phyloP scores from a whole-genome alignment of 1,140 invertebrate genomes.

The Oreohelix idahoensis region DNA sequence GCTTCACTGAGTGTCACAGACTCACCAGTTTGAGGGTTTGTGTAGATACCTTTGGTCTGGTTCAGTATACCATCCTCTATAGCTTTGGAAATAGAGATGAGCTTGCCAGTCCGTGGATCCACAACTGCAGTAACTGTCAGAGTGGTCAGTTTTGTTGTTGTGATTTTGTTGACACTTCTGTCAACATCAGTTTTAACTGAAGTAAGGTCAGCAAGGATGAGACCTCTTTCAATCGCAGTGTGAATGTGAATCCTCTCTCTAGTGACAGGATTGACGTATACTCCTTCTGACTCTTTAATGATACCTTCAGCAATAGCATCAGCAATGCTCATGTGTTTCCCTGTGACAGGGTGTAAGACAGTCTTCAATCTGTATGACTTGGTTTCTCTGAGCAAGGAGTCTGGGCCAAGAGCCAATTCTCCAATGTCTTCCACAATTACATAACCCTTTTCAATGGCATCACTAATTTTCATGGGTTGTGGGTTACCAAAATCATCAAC shows the following conservation, averaged over 20 bases:
- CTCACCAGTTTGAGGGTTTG: conserved; percentile 87
- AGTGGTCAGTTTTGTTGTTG: conserved; percentile 86
- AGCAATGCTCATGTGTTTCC: conserved; percentile 79
- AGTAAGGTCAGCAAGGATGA: conserved; percentile 82
- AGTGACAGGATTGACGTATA: conserved; percentile 85
- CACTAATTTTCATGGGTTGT: conserved; percentile 80
- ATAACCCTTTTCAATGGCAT: conserved; percentile 81
- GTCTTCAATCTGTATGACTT: conserved; percentile 74
- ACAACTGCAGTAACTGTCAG: conserved; percentile 86
- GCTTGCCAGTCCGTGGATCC: conserved; percentile 86
- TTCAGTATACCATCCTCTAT: conserved; percentile 89
- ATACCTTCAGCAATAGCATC: conserved; percentile 86
- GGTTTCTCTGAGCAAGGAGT: conserved; percentile 63
- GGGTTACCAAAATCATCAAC: conserved; percentile 55
- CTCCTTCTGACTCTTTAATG: conserved; percentile 84
- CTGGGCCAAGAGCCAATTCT: conserved; percentile 38
- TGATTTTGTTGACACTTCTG: conserved; percentile 64
- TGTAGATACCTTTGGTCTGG: conserved; percentile 79
- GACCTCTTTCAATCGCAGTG: conserved; percentile 81
- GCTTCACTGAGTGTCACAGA: conserved; percentile 73
- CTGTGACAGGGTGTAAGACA: conserved; percentile 80
- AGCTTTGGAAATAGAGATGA: conserved; percentile 87
- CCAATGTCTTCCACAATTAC: conserved; percentile 65
- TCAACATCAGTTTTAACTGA: conserved; percentile 64
- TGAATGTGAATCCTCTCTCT: conserved; percentile 84